Evolutionary conservation across 2,797 vertebrate species (phyloP).

Genomic region (Botia kubotai): DNA sequence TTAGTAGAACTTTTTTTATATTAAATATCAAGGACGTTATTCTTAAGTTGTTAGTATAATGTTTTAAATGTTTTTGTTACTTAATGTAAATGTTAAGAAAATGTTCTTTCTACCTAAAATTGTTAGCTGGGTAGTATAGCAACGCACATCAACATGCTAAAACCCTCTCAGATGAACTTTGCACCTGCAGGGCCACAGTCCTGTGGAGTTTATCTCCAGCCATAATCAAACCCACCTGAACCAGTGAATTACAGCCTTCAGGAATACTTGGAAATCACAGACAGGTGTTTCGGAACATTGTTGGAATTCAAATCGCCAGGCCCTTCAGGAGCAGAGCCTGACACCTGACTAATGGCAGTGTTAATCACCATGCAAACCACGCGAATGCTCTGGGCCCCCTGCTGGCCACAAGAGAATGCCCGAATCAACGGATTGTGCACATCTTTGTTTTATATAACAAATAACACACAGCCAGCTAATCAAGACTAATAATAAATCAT

Average conservation of each 20-base stretch:
- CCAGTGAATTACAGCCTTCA: not conserved
- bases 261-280: not conserved
- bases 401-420: not conserved
- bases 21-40: too few relatives aligned
- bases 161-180: not conserved
- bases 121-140: too few relatives aligned
- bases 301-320: not conserved
- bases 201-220: not conserved
- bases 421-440: not conserved
- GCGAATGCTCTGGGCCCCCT: not conserved
- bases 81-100: too few relatives aligned
- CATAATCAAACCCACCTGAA: not conserved
- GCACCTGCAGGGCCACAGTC: not conserved
- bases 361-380: not conserved
- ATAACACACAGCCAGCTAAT: constrained; percentile 11
- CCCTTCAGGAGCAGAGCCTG: not conserved
- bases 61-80: too few relatives aligned
- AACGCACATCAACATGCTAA: not conserved
- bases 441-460: constrained; percentile 15
- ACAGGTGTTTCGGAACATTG: not conserved
- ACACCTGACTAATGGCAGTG: not conserved
- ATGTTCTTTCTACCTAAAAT: too few relatives aligned
- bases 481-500: constrained; percentile 8
- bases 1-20: too few relatives aligned
- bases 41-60: too few relatives aligned